Conservation (phyloP, 2,888 invertebrate species). For the Apodemia zela region DNA sequence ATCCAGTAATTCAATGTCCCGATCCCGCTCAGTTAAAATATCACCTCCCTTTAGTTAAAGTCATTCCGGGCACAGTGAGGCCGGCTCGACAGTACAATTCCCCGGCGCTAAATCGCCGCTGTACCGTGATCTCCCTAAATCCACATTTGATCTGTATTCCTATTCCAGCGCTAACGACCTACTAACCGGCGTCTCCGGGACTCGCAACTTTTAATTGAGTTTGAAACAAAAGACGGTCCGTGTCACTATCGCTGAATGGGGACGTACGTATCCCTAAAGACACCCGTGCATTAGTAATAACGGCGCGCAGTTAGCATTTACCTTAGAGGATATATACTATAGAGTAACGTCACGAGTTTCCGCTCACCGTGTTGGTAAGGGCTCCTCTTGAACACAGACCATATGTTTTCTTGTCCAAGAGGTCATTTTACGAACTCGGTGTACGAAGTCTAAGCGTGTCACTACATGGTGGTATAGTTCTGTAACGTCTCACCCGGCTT, state of each 20-base stretch:
- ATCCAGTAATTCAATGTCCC: conserved; percentile 25
- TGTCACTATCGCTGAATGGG: conserved; percentile 28
- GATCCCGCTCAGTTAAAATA: conserved; percentile 29
- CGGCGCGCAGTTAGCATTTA: conserved; percentile 27
- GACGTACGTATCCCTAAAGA: conserved; percentile 33
- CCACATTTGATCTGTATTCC: conserved; percentile 35
- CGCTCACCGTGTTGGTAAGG: no score
- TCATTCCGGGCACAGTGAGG: conserved; percentile 25
- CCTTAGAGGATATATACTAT: neutral
- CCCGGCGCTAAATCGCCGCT: conserved; percentile 31
- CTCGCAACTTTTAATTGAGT: conserved; percentile 38
- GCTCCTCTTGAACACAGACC: no score
- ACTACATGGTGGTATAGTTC: no score
- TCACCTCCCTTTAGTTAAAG: conserved; percentile 29
- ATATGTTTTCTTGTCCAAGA: no score
- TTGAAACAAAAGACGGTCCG: conserved; percentile 54
- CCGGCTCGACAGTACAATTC: conserved; percentile 30
- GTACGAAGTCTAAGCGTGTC: no score
- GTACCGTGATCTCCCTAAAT: conserved; percentile 25
- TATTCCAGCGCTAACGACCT: conserved; percentile 42
- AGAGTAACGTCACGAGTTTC: neutral
- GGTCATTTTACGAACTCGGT: no score
- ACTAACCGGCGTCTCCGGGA: conserved; percentile 43
- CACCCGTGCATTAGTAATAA: conserved; percentile 35
- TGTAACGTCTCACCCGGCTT: no score